Evolutionary conservation across 2,797 vertebrate species (phyloP), one percentile per base, ranked within the genome.

Genomic region (Takifugu rubripes): DNA sequence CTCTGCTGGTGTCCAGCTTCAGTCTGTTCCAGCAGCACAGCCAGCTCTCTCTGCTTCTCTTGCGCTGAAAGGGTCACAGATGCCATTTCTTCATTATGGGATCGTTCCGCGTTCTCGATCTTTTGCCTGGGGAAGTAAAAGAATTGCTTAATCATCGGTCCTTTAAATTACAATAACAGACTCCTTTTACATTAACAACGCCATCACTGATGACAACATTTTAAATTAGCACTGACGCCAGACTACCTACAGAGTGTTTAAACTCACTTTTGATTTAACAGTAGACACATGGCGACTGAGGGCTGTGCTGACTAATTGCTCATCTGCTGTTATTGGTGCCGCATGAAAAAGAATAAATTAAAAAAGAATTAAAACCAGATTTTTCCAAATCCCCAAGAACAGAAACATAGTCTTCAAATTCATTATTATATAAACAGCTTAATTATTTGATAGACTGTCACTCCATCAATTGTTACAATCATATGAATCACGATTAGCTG

Each of bases 1-100:
- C 91, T 93, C 89, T 83, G 91, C 88, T 93, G 92, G 89, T 95
- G 93, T 89, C 93, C 90, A 79, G 92, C 84, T 81, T 97, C 94
- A 75, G 91, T 93, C 91, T 92, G 92, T 91, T 92, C 87, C 86
- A 97, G 93, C 90, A 92, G 91, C 87, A 79, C 90, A 81, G 87
- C 87, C 89, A 97, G 91, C 91, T 94, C 92, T 78, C 85, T 84
- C 91, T 95, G 93, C 74, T 89, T 91, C 76, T 91, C 92, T 85
- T 87, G 92, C 59, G 92, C 92, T 81, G 93, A 90, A 77, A 91
- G 86, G 85, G 89, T 91, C 84, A 66, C 87, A 68, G 92, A 91
- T 58, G 90, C 91, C 87, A 92, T 91, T 84, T 94, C 88, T 59
- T 90, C 93, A 54, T 84, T 85, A 53, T 91, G 75, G 84, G 90